These are phyloP conservation scores for Hippocampus mohnikei DNA, from an alignment of 2,113 vertebrate genomes.

Conservation along the genomic window DNA sequence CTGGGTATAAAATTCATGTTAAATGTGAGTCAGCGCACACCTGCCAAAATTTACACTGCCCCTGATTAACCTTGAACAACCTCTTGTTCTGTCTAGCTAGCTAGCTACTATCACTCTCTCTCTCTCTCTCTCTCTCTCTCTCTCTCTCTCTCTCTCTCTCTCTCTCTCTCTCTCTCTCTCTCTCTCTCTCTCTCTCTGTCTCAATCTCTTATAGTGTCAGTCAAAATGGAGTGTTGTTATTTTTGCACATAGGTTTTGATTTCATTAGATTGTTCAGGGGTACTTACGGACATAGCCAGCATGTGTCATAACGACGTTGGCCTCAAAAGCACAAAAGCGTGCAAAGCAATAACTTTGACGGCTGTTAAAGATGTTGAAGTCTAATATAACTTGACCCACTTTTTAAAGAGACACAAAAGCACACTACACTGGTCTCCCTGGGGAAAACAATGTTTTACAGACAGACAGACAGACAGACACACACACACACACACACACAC, in stretches of 20 bases:
- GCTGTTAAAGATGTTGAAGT: constrained; percentile 37
- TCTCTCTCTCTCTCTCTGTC: too few species aligned
- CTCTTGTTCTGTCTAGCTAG: background rate
- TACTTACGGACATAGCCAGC: background rate
- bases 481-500: constrained; percentile 12
- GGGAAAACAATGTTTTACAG: constrained; percentile 27
- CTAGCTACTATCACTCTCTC: background rate
- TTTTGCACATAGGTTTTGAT: background rate
- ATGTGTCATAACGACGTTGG: background rate
- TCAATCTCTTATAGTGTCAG: background rate
- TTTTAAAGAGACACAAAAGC: constrained; percentile 43
- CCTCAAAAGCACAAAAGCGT: constrained; percentile 13
- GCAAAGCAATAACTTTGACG: constrained; percentile 24
- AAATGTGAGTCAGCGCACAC: too few species aligned
- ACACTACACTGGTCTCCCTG: constrained; percentile 36
- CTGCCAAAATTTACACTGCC: too few species aligned
- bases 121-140: too few species aligned
- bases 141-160: too few species aligned
- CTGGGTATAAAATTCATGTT: too few species aligned
- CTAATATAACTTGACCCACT: constrained; percentile 61
- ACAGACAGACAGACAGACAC: background rate
- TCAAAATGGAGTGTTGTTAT: background rate
- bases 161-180: too few species aligned
- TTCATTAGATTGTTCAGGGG: background rate
- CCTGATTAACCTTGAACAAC: too few species aligned